Evolutionary conservation across 2,797 vertebrate genomes (phyloP), one percentile per base, ranked within the genome.

Genomic region (Cryptoprocta ferox): DNA sequence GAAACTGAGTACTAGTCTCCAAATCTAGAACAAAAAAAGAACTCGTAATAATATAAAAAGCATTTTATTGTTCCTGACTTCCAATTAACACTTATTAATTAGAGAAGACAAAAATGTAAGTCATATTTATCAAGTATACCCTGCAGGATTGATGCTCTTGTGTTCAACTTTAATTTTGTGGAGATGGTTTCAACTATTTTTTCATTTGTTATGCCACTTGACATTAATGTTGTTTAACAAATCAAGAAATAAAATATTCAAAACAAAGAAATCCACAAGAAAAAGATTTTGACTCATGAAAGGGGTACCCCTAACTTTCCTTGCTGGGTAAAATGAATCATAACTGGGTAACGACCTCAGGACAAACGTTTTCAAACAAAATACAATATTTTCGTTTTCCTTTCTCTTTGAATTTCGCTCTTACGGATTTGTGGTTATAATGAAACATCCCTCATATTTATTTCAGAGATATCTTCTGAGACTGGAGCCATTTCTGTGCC

Each of bases 241-340:
- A 98, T 88, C 91, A 97, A 97, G 96, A 98, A 97, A 97, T 73
- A 98, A 97, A 97, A 93, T 92, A 85, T n/a, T 97, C 84, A 97
- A 98, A 97, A 96, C 91, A 92, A 97, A 98, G 94, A 98, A 98
- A 97, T 98, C 97, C 97, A 98, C 97, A 98, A 98, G 92, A 98
- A 94, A 98, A 98, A 95, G 56, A 97, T 59, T 97, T 95, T 98
- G 98, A 98, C 96, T 98, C 98, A 98, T 92, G 84, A 98, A 96
- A 98, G 91, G 89, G 97, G 83, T 98, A 95, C 79, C 97, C 82
- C 95, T 98, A 96, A 93, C 50, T 98, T 98, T 98, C 84, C 94
- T 94, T 97, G 2, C 50, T 98, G 98, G 98, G 97, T 96, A 98
- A 98, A 98, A 98, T 98, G 98, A 99, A 98, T 99, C 98, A 99